Evolutionary conservation across 2,888 invertebrate species (phyloP).

Genomic region (Parthenolecanium corni): DNA sequence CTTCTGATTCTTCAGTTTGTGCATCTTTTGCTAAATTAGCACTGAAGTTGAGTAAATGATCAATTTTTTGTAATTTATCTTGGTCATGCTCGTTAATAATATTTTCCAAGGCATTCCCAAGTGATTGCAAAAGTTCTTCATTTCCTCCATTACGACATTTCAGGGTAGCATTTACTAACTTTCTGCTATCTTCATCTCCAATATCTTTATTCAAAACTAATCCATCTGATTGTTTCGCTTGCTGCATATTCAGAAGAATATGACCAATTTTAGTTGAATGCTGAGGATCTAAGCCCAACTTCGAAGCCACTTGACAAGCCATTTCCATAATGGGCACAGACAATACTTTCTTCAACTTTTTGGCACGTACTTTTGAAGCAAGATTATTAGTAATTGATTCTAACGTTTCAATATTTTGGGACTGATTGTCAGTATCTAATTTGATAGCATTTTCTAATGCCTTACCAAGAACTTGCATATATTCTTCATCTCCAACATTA

Average conservation of each 20-base stretch:
- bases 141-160: constrained; percentile 38
- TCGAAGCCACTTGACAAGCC: constrained; percentile 33
- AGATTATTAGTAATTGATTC: neutral
- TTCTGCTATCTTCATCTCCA: neutral
- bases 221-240: neutral
- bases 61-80: neutral
- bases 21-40: neutral
- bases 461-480: constrained; percentile 1
- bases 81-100: neutral
- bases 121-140: neutral
- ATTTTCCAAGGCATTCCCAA: neutral
- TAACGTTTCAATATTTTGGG: neutral
- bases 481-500: neutral
- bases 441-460: constrained; percentile 8
- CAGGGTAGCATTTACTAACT: neutral
- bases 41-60: neutral
- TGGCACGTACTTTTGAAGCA: constrained; percentile 6
- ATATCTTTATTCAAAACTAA: neutral
- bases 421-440: neutral
- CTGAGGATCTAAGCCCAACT: constrained; percentile 38
- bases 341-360: neutral
- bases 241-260: constrained; percentile 36
- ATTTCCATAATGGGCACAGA: neutral
- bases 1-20: constrained; percentile 41
- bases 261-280: constrained; percentile 41